Base-by-base conservation (phyloP, 2,113 vertebrate species). In the Colaptes auratus region DNA sequence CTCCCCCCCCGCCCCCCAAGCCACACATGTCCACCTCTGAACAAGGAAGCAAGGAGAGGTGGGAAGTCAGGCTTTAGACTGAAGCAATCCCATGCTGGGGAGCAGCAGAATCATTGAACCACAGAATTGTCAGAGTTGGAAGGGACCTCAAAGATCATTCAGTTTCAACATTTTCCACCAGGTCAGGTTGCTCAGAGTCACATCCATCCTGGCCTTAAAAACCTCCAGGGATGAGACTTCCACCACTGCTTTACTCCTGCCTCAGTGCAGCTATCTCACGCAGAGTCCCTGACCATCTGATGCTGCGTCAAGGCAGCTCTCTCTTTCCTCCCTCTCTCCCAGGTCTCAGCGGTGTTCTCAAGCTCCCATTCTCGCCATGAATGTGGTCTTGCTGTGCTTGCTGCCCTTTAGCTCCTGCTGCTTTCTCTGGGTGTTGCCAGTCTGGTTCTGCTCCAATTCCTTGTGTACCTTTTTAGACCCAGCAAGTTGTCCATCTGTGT, bases 401-500 rank as follows among this genome's bases (percentile, higher is more conserved):
- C 20, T 59, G 50, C 4, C 55, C 48, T 42, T 36, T 10, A 56
- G 21, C 3, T 28, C 35, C 42, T 15, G 12, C 25, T 3, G 0
- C 42, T 83, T 60, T 75, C 15, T 25, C 27, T 63, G 30, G 61
- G 10, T 35, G 13, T 33, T 44, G 5, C 42, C 42, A 44, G 15
- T 15, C 42, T 44, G 42, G 1, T 65, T 85, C 81, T 87, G 17
- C n/a, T 82, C 10, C 67, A 66, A 50, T 76, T 79, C 70, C 14
- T 48, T 44, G 4, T 20, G n/a, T 30, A 55, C 7, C 2, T 72
- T 67, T 75, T 58, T 10, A 65, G 27, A 39, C 8, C 1, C 15
- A 13, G 5, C 31, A 24, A 10, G 3, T 58, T 0, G 0, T 53
- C 50, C 13, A 36, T 25, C 24, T 80, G 36, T 9, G 31, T 63